These are phyloP conservation scores for Cordilura impudica DNA, from an alignment of 2,888 invertebrate genomes.

Conservation along the genomic window DNA sequence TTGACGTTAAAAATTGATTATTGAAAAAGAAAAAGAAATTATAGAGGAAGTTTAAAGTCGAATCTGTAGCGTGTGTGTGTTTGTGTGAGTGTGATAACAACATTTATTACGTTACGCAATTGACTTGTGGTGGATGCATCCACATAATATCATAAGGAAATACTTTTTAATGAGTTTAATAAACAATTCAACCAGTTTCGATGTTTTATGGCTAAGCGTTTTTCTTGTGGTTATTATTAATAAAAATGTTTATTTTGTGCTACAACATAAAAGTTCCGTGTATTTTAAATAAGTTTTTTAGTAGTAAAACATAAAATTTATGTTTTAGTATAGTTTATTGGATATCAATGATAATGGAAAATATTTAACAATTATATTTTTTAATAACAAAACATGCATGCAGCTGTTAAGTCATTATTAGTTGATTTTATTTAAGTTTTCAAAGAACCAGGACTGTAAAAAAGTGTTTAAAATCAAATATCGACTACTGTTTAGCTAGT, in stretches of 20 bases:
- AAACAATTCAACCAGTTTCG: constrained; percentile 41
- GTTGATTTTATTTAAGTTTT: not conserved
- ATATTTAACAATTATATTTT: constrained; percentile 20
- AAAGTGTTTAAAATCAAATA: not conserved
- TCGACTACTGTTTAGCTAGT: constrained; percentile 8
- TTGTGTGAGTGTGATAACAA: not conserved
- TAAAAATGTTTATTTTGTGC: constrained; percentile 3
- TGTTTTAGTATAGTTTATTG: constrained; percentile 15
- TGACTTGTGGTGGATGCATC: constrained; percentile 21
- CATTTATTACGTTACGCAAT: constrained; percentile 34
- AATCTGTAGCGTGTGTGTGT: not conserved
- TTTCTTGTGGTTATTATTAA: constrained; percentile 21
- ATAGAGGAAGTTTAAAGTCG: not conserved
- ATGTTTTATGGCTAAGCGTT: not conserved
- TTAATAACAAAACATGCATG: constrained; percentile 19
- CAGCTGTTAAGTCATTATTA: constrained; percentile 20
- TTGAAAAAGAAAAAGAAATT: not conserved
- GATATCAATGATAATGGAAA: constrained; percentile 16
- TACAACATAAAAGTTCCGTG: constrained; percentile 40
- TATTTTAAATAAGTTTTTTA: constrained; percentile 9
- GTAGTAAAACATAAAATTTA: constrained; percentile 10
- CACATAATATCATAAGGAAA: constrained; percentile 44
- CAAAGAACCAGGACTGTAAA: not conserved
- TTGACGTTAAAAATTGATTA: not conserved
- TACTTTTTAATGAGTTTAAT: constrained; percentile 19